Conservation (phyloP, 1,140 invertebrate genomes). For the Callitettix versicolor region DNA sequence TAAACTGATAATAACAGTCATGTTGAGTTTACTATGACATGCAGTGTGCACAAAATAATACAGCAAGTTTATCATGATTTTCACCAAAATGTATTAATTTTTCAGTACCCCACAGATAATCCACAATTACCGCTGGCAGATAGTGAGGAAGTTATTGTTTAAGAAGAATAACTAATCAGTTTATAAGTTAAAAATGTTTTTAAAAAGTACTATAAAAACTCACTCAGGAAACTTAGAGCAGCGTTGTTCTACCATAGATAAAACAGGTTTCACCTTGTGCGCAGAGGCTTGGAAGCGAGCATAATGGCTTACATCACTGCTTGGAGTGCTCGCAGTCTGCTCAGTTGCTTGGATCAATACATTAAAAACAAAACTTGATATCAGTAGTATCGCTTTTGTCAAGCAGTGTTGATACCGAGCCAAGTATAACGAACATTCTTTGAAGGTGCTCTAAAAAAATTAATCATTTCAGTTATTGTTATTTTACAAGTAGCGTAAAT, state of each 20-base stretch:
- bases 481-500: too few relatives aligned
- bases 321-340: slow-evolving; percentile 31
- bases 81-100: too few relatives aligned
- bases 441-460: slow-evolving; percentile 52
- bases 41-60: too few relatives aligned
- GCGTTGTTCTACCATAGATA: slow-evolving; percentile 19
- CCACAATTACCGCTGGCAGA: too few relatives aligned
- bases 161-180: too few relatives aligned
- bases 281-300: slow-evolving; percentile 22
- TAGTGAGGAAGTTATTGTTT: too few relatives aligned
- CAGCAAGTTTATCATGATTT: too few relatives aligned
- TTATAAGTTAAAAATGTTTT: too few relatives aligned
- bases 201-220: slow-evolving; percentile 3
- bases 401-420: slow-evolving; percentile 71
- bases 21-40: too few relatives aligned
- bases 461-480: too few relatives aligned
- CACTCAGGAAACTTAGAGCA: slow-evolving; percentile 16
- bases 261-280: slow-evolving; percentile 17
- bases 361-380: slow-evolving; percentile 62
- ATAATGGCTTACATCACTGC: slow-evolving; percentile 21
- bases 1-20: too few relatives aligned
- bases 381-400: slow-evolving; percentile 62
- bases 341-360: slow-evolving; percentile 67
- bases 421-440: slow-evolving; percentile 58
- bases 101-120: too few relatives aligned